These are phyloP conservation scores for Alsophila aescularia DNA, from an alignment of 2,888 invertebrate species.

Conservation along the genomic window DNA sequence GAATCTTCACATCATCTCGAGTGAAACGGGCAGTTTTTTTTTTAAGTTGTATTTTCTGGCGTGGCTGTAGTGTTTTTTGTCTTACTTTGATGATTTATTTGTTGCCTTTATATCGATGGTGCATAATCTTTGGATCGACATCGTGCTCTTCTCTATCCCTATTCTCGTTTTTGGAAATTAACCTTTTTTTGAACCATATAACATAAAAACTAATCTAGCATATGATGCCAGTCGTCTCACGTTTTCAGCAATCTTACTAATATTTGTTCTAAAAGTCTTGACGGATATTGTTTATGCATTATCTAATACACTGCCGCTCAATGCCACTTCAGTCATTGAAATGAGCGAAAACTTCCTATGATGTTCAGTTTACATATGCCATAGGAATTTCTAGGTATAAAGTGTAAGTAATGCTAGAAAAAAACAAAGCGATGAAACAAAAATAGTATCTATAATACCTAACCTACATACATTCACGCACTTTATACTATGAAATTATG, in stretches of 20 bases:
- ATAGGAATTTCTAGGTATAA: slow-evolving; percentile 4
- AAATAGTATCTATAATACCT: slow-evolving; percentile 7
- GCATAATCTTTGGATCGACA: too few relatives aligned
- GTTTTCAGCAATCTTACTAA: background rate
- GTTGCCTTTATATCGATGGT: too few relatives aligned
- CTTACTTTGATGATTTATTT: too few relatives aligned
- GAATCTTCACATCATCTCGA: too few relatives aligned
- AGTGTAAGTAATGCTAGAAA: slow-evolving; percentile 5
- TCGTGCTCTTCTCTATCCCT: too few relatives aligned
- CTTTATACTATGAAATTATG: background rate
- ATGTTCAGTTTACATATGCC: slow-evolving; percentile 14
- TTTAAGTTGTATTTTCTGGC: too few relatives aligned
- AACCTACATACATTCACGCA: background rate
- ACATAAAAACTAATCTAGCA: too few relatives aligned
- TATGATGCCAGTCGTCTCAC: background rate
- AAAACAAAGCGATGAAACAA: slow-evolving; percentile 13
- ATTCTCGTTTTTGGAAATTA: too few relatives aligned
- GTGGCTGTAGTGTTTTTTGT: too few relatives aligned
- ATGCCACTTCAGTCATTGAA: background rate
- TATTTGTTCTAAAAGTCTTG: background rate
- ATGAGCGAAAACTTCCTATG: background rate
- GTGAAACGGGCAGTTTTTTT: too few relatives aligned
- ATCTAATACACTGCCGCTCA: slow-evolving; percentile 1
- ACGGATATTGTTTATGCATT: slow-evolving; percentile 7
- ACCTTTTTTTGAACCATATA: too few relatives aligned